Evolutionary conservation across 2,888 invertebrate genomes (phyloP).

Genomic region (Andrena praecox): DNA sequence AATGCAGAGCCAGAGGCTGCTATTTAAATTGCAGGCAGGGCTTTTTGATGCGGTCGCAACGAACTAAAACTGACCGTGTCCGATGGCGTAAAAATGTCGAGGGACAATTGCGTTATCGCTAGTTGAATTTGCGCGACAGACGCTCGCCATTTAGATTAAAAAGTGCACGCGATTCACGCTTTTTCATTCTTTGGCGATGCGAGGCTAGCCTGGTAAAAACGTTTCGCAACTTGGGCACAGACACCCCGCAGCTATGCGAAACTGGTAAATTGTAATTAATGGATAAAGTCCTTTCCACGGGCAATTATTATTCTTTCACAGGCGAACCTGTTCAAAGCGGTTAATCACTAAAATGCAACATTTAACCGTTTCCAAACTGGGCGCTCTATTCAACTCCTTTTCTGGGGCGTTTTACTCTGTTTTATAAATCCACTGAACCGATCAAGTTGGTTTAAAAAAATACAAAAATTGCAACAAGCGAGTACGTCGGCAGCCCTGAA

Average conservation of each 20-base stretch:
- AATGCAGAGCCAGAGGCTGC: neutral
- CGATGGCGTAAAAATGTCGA: constrained; percentile 41
- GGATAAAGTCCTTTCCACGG: neutral
- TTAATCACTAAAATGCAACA: constrained; percentile 20
- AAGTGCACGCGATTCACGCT: constrained; percentile 12
- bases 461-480: neutral
- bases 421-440: no score
- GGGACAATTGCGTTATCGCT: constrained; percentile 45
- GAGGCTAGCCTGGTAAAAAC: constrained; percentile 17
- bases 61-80: constrained; percentile 32
- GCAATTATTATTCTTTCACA: constrained; percentile 3
- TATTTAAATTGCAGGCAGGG: constrained; percentile 2
- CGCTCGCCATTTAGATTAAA: constrained; percentile 19
- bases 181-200: constrained; percentile 23
- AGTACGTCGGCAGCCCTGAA: neutral
- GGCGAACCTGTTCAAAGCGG: neutral
- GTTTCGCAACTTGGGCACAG: neutral
- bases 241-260: neutral
- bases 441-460: no score
- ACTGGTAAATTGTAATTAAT: constrained; percentile 26
- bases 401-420: no score
- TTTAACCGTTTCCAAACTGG: constrained; percentile 3
- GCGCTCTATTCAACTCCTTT: no score
- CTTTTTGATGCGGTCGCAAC: constrained; percentile 47
- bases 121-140: constrained; percentile 49